These are phyloP conservation scores for Aquatica leii DNA, from an alignment of 2,888 invertebrate genomes.

Conservation along the genomic window DNA sequence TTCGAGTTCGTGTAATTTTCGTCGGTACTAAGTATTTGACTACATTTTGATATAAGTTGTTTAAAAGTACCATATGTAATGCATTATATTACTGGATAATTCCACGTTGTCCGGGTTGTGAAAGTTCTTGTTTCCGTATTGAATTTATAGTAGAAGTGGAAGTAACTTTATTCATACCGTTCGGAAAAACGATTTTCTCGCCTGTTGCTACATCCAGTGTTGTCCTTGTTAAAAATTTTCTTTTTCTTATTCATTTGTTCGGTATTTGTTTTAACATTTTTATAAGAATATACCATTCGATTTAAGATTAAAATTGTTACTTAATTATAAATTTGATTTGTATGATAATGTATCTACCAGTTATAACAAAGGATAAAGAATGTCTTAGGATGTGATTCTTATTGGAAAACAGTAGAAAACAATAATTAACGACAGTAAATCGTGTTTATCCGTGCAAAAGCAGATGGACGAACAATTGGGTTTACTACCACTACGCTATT, in stretches of 20 bases:
- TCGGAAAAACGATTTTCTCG: slow-evolving; percentile 20
- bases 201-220: slow-evolving; percentile 25
- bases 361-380: too few species aligned
- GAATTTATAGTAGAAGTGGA: slow-evolving; percentile 13
- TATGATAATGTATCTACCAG: neutral
- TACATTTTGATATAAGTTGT: too few species aligned
- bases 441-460: slow-evolving; percentile 29
- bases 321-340: neutral
- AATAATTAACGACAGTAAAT: slow-evolving; percentile 30
- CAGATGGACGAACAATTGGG: slow-evolving; percentile 24
- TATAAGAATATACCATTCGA: neutral
- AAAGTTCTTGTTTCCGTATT: slow-evolving; percentile 11
- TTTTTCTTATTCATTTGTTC: neutral
- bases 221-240: slow-evolving; percentile 1
- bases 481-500: slow-evolving; percentile 27
- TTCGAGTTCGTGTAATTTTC: neutral
- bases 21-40: too few species aligned
- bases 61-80: too few species aligned
- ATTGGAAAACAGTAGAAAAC: slow-evolving; percentile 12
- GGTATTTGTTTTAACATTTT: neutral
- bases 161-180: slow-evolving; percentile 17
- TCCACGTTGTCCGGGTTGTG: neutral
- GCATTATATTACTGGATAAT: neutral
- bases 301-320: neutral
- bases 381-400: too few species aligned